These are phyloP conservation scores for Cheilosia urbana DNA, from an alignment of 2,888 invertebrate genomes.

Conservation along the genomic window DNA sequence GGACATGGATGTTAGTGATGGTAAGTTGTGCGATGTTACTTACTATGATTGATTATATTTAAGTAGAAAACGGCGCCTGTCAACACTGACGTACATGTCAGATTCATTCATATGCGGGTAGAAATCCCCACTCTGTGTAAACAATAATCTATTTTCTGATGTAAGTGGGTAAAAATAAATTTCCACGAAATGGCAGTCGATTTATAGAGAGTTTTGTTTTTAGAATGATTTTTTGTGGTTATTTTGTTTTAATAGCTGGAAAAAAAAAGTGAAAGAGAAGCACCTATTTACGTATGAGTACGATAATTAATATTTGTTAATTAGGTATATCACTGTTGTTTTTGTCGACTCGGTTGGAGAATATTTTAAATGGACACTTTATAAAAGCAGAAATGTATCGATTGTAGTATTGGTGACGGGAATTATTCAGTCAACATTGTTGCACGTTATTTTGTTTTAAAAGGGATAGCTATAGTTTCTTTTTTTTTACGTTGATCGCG, in stretches of 20 bases:
- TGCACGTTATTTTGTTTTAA: no score
- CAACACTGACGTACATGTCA: slow-evolving; percentile 43
- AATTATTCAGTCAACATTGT: no score
- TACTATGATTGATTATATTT: slow-evolving; percentile 26
- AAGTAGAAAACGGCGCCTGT: slow-evolving; percentile 26
- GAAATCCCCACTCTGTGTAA: slow-evolving; percentile 34
- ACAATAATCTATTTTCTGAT: slow-evolving; percentile 64
- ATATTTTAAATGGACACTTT: no score
- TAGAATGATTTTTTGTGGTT: neutral
- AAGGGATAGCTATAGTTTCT: no score
- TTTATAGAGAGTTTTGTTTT: neutral
- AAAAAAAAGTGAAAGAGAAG: neutral
- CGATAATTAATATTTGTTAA: no score
- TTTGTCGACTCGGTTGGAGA: no score
- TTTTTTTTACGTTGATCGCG: no score
- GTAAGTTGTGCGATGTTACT: slow-evolving; percentile 76
- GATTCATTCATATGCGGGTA: slow-evolving; percentile 52
- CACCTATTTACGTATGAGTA: neutral
- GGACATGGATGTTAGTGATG: slow-evolving; percentile 80
- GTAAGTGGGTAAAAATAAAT: slow-evolving; percentile 65
- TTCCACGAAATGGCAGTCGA: neutral
- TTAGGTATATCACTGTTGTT: no score
- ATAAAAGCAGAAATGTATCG: no score
- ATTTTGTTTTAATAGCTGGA: slow-evolving; percentile 12
- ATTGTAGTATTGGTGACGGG: no score